A percentile compares a stretch with the other conserved stretches of the same genome.
Evolutionary conservation across 2,113 vertebrate species (phyloP).

Genomic region (Mesoclemmys tuberculata): DNA sequence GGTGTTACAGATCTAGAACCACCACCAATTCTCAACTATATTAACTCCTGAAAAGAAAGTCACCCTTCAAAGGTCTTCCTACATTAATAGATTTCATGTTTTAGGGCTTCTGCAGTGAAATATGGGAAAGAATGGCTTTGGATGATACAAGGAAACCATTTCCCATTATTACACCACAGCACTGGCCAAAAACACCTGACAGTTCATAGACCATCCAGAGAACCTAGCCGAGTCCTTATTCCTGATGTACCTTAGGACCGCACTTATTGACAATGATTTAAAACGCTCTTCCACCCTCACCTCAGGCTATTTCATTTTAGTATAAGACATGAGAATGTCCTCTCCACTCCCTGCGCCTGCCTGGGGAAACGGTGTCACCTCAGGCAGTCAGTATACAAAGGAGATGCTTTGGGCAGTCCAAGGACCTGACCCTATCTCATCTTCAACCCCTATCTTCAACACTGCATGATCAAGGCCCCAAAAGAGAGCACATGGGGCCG

Average conservation of each 20-base stretch:
- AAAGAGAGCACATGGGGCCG: neutral
- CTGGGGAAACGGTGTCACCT: neutral
- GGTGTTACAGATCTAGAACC: neutral
- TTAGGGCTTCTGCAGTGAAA: neutral
- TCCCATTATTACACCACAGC: neutral
- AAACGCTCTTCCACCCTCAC: accelerated
- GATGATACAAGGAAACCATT: neutral
- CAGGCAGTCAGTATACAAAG: neutral
- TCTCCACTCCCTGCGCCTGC: neutral
- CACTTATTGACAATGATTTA: neutral
- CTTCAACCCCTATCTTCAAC: accelerated
- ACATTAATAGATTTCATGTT: neutral
- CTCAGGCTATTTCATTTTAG: neutral
- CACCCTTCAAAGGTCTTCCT: neutral
- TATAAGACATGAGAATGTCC: neutral
- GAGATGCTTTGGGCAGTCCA: neutral
- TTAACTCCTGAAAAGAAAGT: neutral
- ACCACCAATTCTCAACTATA: neutral
- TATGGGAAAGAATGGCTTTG: neutral
- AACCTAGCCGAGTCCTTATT: neutral
- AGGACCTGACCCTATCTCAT: neutral
- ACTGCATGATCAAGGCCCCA: neutral
- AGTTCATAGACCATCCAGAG: neutral
- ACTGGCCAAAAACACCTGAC: accelerated
- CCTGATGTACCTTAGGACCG: neutral